Evolutionary conservation across 2,888 invertebrate genomes (phyloP).

Genomic region (Heliconius sara): DNA sequence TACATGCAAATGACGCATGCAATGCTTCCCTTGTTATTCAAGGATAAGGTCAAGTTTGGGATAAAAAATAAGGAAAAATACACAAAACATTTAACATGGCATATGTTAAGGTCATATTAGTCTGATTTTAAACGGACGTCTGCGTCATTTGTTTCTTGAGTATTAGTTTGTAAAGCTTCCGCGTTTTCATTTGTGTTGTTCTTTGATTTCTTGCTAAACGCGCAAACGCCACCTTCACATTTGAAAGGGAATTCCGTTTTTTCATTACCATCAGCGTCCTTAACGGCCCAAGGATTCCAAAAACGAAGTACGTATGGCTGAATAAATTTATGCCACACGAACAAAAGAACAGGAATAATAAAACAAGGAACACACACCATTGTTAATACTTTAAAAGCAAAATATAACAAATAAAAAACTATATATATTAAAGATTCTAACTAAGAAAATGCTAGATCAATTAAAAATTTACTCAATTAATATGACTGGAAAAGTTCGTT

Average conservation of each 20-base stretch:
- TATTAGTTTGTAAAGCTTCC: slow-evolving; percentile 46
- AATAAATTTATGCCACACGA: slow-evolving; percentile 92
- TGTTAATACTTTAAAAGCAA: slow-evolving; percentile 48
- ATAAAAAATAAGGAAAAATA: slow-evolving; percentile 4
- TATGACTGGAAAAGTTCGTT: not conserved
- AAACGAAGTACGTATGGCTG: slow-evolving; percentile 91
- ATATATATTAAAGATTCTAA: not conserved
- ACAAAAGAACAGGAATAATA: slow-evolving; percentile 91
- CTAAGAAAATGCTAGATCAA: not conserved
- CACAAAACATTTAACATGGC: not conserved
- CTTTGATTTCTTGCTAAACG: slow-evolving; percentile 60
- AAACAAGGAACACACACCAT: slow-evolving; percentile 95
- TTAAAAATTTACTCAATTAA: not conserved
- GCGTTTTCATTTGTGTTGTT: slow-evolving; percentile 50
- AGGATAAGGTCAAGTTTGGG: not conserved
- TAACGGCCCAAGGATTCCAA: slow-evolving; percentile 92
- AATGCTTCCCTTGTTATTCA: not conserved
- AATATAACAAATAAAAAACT: not conserved
- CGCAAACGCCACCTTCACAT: slow-evolving; percentile 84
- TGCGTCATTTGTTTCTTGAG: slow-evolving; percentile 44
- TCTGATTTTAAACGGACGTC: slow-evolving; percentile 58
- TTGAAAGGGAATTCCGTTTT: slow-evolving; percentile 85
- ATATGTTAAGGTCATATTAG: slow-evolving; percentile 45
- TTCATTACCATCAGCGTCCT: slow-evolving; percentile 84
- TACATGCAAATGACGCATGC: not conserved